Base-by-base conservation (phyloP, 1,140 invertebrate species). In the Vollenhovia emeryi region DNA sequence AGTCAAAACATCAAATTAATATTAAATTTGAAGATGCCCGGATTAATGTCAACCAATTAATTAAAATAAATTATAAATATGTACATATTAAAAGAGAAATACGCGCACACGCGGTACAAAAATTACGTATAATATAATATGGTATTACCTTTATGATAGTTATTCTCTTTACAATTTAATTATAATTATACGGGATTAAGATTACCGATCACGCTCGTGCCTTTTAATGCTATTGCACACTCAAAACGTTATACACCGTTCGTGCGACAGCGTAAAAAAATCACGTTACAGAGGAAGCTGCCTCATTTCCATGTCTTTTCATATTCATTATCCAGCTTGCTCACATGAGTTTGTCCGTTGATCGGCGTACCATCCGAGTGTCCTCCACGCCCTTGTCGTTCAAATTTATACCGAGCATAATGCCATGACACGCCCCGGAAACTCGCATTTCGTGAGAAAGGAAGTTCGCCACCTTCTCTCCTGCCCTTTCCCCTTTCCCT, bases 381-480 rank as follows among this genome's bases (percentile, higher is more conserved):
- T 64, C 59, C 75, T 48, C 74, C 48, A 43, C 36, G 8, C 78
- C 36, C 36, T 69, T 69, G 66, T 68, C 66, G 66, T 36, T 82
- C 27, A 82, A 66, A 82, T 82, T 82, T 82, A 71, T 82, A 71
- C 78, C 36, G 6, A 43, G 50, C 50, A 82, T 82, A 82, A 82
- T 18, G 48, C 48, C 64, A 13, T 30, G 66, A 71, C 78, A 82
- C 78, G 78, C 78, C 78, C 78, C 78, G 78, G 78, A 82, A 82
- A 73, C 66, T 82, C 78, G 50, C 50, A 71, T 73, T 82, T 82
- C 78, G 50, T 82, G 78, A 82, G 78, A 82, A 82, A 82, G 78
- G 78, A 82, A 82, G 50, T 55, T 57, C 78, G 33, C n/a, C 27
- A 33, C 36, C 8, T 18, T 8, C 3, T 27, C 13, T 27, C 13